A percentile compares a stretch with the other conserved stretches of the same genome.
Conservation (phyloP, 1,140 invertebrate genomes). For the Mercenaria mercenaria region DNA sequence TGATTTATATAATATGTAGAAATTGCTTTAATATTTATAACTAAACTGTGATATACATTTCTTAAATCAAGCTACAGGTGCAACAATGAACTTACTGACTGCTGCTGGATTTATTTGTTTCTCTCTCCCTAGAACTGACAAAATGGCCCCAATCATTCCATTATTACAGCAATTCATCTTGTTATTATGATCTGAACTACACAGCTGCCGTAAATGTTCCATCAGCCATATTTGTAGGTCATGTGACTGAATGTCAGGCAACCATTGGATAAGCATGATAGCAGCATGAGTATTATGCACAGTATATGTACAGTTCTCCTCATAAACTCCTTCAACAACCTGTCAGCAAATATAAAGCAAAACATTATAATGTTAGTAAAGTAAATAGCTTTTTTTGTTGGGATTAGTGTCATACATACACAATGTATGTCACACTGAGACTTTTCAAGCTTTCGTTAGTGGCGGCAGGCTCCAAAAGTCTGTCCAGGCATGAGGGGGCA, state of each 20-base stretch:
- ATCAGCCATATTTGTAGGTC: slow-evolving; percentile 83
- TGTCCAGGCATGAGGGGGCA: too few relatives aligned
- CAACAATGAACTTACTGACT: slow-evolving; percentile 82
- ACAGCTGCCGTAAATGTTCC: slow-evolving; percentile 74
- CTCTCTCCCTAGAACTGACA: slow-evolving; percentile 66
- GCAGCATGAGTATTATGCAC: slow-evolving; percentile 82
- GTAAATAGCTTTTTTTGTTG: too few relatives aligned
- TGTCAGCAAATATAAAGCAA: slow-evolving; percentile 47
- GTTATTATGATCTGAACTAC: slow-evolving; percentile 78
- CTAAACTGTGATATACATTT: too few relatives aligned
- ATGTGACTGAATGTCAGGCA: slow-evolving; percentile 83
- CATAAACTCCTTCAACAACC: slow-evolving; percentile 80
- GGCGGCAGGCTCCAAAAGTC: too few relatives aligned
- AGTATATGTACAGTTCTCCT: slow-evolving; percentile 60
- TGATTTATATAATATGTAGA: too few relatives aligned
- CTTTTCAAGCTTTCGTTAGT: too few relatives aligned
- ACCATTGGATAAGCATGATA: slow-evolving; percentile 82
- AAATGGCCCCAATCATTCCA: slow-evolving; percentile 80
- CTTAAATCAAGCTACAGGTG: too few relatives aligned
- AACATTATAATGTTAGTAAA: neutral
- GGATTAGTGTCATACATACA: too few relatives aligned
- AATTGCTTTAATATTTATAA: too few relatives aligned
- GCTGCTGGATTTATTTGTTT: slow-evolving; percentile 75
- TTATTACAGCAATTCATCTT: slow-evolving; percentile 82
- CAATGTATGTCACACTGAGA: too few relatives aligned